Percentiles rank a stretch among this genome's conserved stretches.
Evolutionary conservation across 2,797 vertebrate genomes (phyloP).

Genomic region (Acropternis orthonyx): DNA sequence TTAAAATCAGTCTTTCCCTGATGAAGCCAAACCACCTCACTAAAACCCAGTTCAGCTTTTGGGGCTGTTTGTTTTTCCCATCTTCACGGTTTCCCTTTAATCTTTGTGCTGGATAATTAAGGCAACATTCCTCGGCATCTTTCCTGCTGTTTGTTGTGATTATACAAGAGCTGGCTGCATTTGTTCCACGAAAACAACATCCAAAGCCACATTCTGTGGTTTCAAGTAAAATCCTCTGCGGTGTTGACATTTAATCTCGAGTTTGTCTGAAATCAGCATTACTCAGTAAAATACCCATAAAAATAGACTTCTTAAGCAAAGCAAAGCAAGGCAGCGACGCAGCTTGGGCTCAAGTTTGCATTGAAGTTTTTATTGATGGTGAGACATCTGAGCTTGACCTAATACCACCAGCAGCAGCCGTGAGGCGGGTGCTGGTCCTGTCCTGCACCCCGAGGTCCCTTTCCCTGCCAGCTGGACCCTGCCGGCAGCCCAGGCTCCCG

Average conservation of each 20-base stretch:
- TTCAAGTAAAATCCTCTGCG: not conserved
- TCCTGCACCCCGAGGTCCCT: not conserved
- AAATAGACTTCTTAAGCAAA: not conserved
- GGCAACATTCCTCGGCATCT: constrained; percentile 42
- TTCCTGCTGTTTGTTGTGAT: constrained; percentile 34
- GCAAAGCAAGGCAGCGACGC: not conserved
- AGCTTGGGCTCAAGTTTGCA: not conserved
- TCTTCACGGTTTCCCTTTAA: not conserved
- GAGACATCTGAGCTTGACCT: not conserved
- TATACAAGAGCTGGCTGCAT: not conserved
- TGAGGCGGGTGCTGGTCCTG: not conserved
- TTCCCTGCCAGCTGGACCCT: not conserved
- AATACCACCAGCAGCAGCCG: not conserved
- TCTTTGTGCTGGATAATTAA: constrained; percentile 29
- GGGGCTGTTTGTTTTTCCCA: not conserved
- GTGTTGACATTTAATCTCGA: not conserved
- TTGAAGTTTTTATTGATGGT: not conserved
- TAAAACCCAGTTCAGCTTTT: not conserved
- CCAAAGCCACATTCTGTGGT: not conserved
- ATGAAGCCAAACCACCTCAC: not conserved
- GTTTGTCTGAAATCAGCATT: not conserved
- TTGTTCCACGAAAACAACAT: not conserved
- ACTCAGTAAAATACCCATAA: not conserved
- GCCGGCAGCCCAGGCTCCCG: not conserved
- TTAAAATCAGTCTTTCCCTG: not conserved